phyloP scores from a whole-genome alignment of 2,888 invertebrate genomes.

The Cerastis leucographa region DNA sequence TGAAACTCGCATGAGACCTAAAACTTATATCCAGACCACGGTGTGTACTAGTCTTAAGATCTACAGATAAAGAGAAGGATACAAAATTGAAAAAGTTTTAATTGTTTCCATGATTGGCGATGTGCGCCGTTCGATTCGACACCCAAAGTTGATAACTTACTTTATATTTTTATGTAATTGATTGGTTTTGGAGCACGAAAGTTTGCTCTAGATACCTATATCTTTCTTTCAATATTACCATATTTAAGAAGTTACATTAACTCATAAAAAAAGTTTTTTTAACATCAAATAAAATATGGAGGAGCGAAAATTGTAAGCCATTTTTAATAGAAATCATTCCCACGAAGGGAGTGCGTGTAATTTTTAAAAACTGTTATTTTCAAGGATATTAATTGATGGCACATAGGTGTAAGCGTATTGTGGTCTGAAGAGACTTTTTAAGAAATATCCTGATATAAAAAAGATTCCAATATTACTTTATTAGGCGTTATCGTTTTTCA shows the following conservation, averaged over 20 bases:
- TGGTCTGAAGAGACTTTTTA: too few species aligned
- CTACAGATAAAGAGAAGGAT: conserved; percentile 30
- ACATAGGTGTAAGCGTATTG: too few species aligned
- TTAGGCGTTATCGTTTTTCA: not conserved
- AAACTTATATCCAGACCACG: not conserved
- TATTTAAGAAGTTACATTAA: not conserved
- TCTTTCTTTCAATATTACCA: not conserved
- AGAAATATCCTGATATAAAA: too few species aligned
- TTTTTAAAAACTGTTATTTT: not conserved
- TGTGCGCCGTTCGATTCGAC: conserved; percentile 37
- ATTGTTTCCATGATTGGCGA: conserved; percentile 55
- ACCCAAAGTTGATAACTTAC: conserved; percentile 6
- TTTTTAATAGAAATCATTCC: too few species aligned
- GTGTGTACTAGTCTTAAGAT: conserved; percentile 17
- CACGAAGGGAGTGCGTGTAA: not conserved
- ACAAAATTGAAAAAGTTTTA: conserved; percentile 66
- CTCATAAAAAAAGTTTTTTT: not conserved
- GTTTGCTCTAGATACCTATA: not conserved
- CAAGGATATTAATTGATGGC: too few species aligned
- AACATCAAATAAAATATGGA: too few species aligned
- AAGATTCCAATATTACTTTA: not conserved
- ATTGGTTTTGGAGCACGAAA: not conserved
- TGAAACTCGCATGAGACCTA: not conserved
- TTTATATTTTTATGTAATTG: conserved; percentile 16
- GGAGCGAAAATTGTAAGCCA: too few species aligned